Evolutionary conservation across 2,888 invertebrate species (phyloP).

Genomic region (Tetramorium bicarinatum): DNA sequence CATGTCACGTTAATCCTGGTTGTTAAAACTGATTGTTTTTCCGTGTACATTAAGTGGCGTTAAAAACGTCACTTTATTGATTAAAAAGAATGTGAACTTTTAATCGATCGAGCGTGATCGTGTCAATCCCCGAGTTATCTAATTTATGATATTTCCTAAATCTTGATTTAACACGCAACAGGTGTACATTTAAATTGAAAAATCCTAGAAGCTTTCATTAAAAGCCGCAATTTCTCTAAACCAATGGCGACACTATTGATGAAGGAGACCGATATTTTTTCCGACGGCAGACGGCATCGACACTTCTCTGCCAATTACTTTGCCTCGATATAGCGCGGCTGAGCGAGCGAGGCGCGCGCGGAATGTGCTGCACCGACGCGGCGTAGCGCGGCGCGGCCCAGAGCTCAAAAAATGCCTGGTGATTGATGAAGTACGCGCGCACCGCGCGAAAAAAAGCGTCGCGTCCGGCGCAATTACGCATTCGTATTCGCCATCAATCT

Average conservation of each 20-base stretch:
- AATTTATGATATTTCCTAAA: conserved; percentile 16
- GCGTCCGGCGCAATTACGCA: conserved; percentile 76
- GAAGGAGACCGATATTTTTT: conserved; percentile 21
- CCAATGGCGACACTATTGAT: conserved; percentile 4
- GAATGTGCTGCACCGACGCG: conserved; percentile 68
- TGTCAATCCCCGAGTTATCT: not conserved
- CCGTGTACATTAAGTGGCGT: not conserved
- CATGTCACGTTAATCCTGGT: too few species aligned
- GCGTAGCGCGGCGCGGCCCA: conserved; percentile 32
- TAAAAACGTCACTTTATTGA: not conserved
- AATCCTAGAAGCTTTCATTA: conserved; percentile 4
- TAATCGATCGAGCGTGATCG: not conserved
- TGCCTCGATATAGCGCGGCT: conserved; percentile 40
- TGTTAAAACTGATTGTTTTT: too few species aligned
- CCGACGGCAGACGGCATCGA: conserved; percentile 14
- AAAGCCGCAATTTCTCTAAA: conserved; percentile 15
- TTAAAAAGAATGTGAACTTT: not conserved
- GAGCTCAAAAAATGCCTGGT: conserved; percentile 66
- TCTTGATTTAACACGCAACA: conserved; percentile 10
- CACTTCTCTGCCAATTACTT: conserved; percentile 48
- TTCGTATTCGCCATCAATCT: conserved; percentile 76
- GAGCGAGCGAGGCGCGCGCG: conserved; percentile 68
- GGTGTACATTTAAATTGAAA: conserved; percentile 10
- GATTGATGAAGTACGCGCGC: conserved; percentile 75
- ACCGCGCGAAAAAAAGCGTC: conserved; percentile 64